Evolutionary conservation across 2,888 invertebrate genomes (phyloP).

Genomic region (Octonoba sinensis): DNA sequence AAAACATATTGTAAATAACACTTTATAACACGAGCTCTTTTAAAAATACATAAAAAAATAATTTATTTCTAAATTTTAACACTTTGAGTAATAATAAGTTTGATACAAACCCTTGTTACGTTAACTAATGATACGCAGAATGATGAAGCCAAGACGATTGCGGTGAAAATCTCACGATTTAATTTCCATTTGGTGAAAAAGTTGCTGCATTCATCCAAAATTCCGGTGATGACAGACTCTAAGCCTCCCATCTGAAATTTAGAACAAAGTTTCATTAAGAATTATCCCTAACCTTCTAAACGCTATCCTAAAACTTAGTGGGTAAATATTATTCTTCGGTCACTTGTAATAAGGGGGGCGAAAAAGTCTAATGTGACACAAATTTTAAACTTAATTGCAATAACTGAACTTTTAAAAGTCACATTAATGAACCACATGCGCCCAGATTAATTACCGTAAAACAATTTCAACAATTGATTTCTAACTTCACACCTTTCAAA

Average conservation of each 20-base stretch:
- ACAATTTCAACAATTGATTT: too few species aligned
- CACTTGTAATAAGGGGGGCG: not conserved
- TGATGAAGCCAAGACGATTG: slow-evolving; percentile 76
- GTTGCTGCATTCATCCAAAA: slow-evolving; percentile 80
- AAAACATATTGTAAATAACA: too few species aligned
- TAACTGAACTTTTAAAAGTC: too few species aligned
- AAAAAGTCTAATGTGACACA: not conserved
- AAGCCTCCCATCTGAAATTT: slow-evolving; percentile 83
- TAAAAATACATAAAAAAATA: too few species aligned
- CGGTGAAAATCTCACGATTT: slow-evolving; percentile 82
- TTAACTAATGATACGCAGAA: slow-evolving; percentile 83
- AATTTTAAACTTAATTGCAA: not conserved
- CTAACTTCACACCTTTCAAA: too few species aligned
- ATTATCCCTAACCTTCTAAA: not conserved
- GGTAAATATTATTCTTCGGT: not conserved
- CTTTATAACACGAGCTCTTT: too few species aligned
- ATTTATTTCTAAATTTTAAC: too few species aligned
- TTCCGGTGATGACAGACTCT: slow-evolving; percentile 86
- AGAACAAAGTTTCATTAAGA: not conserved
- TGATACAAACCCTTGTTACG: slow-evolving; percentile 78
- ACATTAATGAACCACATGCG: too few species aligned
- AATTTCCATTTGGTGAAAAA: slow-evolving; percentile 78
- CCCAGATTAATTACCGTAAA: too few species aligned
- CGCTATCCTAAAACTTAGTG: not conserved
- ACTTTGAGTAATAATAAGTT: too few species aligned